Base-by-base conservation (phyloP, 2,888 invertebrate genomes). In the Drosophila birchii region DNA sequence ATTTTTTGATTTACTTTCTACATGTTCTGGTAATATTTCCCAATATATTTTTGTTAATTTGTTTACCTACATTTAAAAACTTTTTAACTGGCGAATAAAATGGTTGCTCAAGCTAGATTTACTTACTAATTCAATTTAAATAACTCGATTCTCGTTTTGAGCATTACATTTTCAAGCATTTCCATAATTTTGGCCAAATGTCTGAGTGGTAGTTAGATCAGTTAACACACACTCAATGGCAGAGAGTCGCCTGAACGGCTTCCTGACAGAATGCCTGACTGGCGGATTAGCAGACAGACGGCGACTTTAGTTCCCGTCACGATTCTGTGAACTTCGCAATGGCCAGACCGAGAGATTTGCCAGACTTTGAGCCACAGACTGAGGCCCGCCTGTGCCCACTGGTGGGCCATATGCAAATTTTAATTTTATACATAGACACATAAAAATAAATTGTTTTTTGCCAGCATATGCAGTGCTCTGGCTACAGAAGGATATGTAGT, bases 401-500 rank as follows among this genome's bases (percentile, higher is more conserved):
- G 64, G 45, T 54, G 75, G 60, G 61, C 58, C 73, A 49, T 76
- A 87, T 82, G 83, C 58, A 85, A 86, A 88, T 78, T 85, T 83
- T 72, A 88, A 87, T 82, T 82, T 82, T 73, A 72, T 78, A 55
- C 85, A 76, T 79, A 81, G 82, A 81, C 75, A 75, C 66, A 82
- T 84, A 78, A 82, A 87, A 78, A 85, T 84, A 87, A 79, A 79
- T 84, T 85, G 82, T 79, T 83, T 81, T 81, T 78, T 68, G 69
- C 82, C 79, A 70, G 67, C 71, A 55, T 63, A 68, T 68, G 68
- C 68, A 68, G 55, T 68, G 29, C 38, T 62, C 18, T 51, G 58
- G 26, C 61, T 39, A 20, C 43, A 41, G 29, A 45, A 62, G 39
- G 32, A 41, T 59, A 32, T 26, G 32, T 67, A 34, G 49, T 39